Evolutionary conservation across 2,888 invertebrate species (phyloP).

Genomic region (Scaptomyza flava): DNA sequence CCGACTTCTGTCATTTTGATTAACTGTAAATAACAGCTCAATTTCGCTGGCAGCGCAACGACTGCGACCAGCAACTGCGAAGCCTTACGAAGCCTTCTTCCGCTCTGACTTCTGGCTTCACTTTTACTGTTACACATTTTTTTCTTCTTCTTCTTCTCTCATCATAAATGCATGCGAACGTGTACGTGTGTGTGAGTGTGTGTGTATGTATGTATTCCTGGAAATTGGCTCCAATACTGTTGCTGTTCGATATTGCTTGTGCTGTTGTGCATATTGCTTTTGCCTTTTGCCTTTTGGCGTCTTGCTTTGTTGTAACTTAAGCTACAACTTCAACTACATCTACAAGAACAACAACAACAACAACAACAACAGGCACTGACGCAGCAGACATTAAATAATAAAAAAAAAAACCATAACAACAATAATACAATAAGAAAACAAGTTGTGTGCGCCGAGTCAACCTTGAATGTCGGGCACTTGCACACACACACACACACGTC

Average conservation of each 20-base stretch:
- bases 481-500: slow-evolving; percentile 34
- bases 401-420: slow-evolving; percentile 36
- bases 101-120: slow-evolving; percentile 47
- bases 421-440: slow-evolving; percentile 60
- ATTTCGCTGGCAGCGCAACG: slow-evolving; percentile 43
- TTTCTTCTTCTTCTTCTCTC: slow-evolving; percentile 13
- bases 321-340: slow-evolving; percentile 24
- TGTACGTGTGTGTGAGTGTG: not conserved
- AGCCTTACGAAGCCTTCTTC: slow-evolving; percentile 57
- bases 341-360: not conserved
- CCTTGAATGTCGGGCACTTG: slow-evolving; percentile 77
- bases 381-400: slow-evolving; percentile 24
- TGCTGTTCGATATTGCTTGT: slow-evolving; percentile 10
- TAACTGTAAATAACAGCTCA: slow-evolving; percentile 68
- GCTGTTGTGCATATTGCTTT: slow-evolving; percentile 26
- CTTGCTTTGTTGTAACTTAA: slow-evolving; percentile 51
- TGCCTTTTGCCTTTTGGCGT: slow-evolving; percentile 23
- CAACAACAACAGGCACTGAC: not conserved
- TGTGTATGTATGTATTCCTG: slow-evolving; percentile 25
- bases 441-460: slow-evolving; percentile 63
- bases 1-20: slow-evolving; percentile 69
- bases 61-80: slow-evolving; percentile 18
- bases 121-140: slow-evolving; percentile 56
- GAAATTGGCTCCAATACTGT: slow-evolving; percentile 28
- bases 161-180: not conserved